Base-by-base conservation (phyloP, 2,888 invertebrate species). In the Dicyrtomina minuta region DNA sequence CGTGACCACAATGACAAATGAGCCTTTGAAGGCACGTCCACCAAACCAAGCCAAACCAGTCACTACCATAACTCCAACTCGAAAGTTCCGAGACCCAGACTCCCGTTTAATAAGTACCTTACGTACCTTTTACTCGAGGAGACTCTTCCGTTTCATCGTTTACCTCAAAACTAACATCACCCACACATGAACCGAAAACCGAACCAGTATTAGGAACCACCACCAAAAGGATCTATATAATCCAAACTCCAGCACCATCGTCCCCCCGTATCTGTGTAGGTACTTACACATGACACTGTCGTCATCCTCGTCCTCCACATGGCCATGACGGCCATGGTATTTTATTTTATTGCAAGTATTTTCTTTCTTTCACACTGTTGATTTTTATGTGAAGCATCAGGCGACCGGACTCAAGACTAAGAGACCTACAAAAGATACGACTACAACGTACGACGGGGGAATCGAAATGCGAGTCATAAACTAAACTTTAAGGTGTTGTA, bases 1-100 rank as follows among this genome's bases (percentile, higher is more conserved):
- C 68, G 68, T 68, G 68, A 68, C 68, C 55, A 27, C 44, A 43
- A 62, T 68, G 56, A 62, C 53, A 68, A 68, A 62, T 15, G 44
- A 58, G 39, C 41, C 22, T 20, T 6, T 4, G 5, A 49, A 49
- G 33, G 33, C 33, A 33, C 33, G 33, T 33, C 33, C 33, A 33
- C 33, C 33, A 33, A 33, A 33, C 33, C 33, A 33, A 33, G 33
- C 8, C 33, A 33, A 33, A 33, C 4, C 33, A 33, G n/a, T n/a
- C n/a, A 33, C 33, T 33, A 33, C 3, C n/a, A n/a, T n/a, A n/a
- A n/a, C n/a, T n/a, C n/a, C 33, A 33, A 33, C 33, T 33, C 8
- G 33, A 33, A 33, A 33, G 33, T 33, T 33, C 33, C 33, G 3
- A n/a, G n/a, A n/a, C n/a, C 4, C 33, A 33, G 33, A 3, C 33